Evolutionary conservation across 2,888 invertebrate genomes (phyloP).

Genomic region (Melanargia galathea): DNA sequence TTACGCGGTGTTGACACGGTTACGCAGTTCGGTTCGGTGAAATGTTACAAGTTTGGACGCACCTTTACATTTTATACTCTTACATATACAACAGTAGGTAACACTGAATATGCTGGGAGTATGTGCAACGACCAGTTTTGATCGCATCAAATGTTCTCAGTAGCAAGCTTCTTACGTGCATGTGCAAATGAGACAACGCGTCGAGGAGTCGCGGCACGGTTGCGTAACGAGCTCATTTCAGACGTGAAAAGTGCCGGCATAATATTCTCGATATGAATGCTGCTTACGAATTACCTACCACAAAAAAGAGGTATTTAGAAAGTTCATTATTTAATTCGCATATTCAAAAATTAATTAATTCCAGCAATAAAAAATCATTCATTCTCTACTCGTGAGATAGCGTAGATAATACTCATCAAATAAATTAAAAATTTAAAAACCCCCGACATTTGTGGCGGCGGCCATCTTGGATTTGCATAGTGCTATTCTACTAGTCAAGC

Average conservation of each 20-base stretch:
- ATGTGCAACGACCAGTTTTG: not conserved
- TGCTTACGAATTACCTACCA: not conserved
- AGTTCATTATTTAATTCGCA: not conserved
- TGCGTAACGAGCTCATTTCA: slow-evolving; percentile 11
- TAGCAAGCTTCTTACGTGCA: slow-evolving; percentile 9
- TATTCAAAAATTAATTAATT: not conserved
- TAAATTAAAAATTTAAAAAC: no score
- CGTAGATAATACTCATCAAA: no score
- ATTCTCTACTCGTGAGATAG: no score
- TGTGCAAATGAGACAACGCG: not conserved
- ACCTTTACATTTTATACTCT: not conserved
- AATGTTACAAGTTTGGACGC: no score
- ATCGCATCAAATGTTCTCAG: not conserved
- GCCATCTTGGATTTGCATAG: no score
- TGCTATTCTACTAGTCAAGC: no score
- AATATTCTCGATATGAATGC: slow-evolving; percentile 9
- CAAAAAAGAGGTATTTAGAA: not conserved
- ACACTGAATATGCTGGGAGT: not conserved
- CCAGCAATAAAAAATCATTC: no score
- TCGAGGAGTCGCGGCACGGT: not conserved
- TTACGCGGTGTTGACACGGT: no score
- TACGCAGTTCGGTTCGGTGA: no score
- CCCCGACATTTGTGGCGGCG: no score
- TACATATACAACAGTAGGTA: no score
- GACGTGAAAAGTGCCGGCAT: slow-evolving; percentile 4